Evolutionary conservation across 2,113 vertebrate species (phyloP).

Genomic region (Phoenicopterus ruber): DNA sequence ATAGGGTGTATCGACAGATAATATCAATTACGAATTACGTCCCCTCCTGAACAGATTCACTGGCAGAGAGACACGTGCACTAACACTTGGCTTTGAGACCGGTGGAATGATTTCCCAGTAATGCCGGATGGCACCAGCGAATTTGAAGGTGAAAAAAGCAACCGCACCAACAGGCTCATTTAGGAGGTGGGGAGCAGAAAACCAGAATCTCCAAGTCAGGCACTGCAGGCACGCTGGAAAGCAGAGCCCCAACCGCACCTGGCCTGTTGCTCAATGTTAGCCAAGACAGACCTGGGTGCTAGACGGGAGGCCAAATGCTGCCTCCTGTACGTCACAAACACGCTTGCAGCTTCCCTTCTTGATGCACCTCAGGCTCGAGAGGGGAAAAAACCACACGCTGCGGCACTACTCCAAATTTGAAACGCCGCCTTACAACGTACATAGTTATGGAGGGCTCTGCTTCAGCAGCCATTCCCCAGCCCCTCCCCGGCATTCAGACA

Average conservation of each 20-base stretch:
- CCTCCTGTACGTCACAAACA: neutral
- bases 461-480: neutral
- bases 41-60: neutral
- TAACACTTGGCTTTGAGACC: neutral
- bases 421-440: neutral
- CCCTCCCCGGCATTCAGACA: conserved; percentile 16
- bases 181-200: neutral
- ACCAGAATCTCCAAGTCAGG: neutral
- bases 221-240: neutral
- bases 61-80: neutral
- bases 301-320: neutral
- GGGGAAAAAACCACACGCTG: neutral
- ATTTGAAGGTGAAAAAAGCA: neutral
- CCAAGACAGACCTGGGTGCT: neutral
- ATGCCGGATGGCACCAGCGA: neutral
- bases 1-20: rapidly evolving
- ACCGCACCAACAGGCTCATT: neutral
- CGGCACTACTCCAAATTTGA: neutral
- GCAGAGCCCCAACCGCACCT: neutral
- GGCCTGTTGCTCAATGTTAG: neutral
- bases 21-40: neutral
- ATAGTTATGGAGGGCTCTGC: neutral
- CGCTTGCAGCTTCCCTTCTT: neutral
- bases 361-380: neutral
- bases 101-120: neutral